A percentile compares a stretch with the other conserved stretches of the same genome.
Conservation (phyloP, 1,140 invertebrate species). For the Nasonia giraulti region DNA sequence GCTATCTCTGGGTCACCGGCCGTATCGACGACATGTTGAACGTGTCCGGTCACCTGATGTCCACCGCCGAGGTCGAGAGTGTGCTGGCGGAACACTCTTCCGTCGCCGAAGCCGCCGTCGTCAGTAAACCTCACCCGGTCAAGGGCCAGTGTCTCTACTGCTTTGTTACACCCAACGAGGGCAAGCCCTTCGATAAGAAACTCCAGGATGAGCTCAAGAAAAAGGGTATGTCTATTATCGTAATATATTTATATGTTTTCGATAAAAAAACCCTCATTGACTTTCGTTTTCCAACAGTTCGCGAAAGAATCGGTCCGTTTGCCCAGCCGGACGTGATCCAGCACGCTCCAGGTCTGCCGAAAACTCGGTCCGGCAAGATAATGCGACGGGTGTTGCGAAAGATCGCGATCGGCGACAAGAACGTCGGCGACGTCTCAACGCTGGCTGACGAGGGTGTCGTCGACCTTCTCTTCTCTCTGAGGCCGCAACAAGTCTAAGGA, state of each 20-base stretch:
- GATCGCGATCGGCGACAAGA: slow-evolving; percentile 89
- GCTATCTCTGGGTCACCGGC: slow-evolving; percentile 97
- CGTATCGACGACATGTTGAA: slow-evolving; percentile 98
- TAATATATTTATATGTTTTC: neutral
- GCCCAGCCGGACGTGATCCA: slow-evolving; percentile 96
- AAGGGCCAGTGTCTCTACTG: slow-evolving; percentile 98
- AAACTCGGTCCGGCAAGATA: slow-evolving; percentile 98
- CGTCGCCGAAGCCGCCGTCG: slow-evolving; percentile 96
- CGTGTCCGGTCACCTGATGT: slow-evolving; percentile 97
- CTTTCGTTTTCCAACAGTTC: slow-evolving; percentile 75
- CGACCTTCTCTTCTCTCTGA: slow-evolving; percentile 84
- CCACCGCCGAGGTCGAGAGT: slow-evolving; percentile 96
- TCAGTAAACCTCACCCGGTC: slow-evolving; percentile 92
- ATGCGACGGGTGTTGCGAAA: slow-evolving; percentile 96
- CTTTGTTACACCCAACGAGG: slow-evolving; percentile 92
- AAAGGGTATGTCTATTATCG: slow-evolving; percentile 72
- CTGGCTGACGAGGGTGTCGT: slow-evolving; percentile 92
- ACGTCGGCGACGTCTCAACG: slow-evolving; percentile 95
- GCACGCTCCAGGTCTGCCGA: slow-evolving; percentile 92
- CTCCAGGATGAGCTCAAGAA: slow-evolving; percentile 86
- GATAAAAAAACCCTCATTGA: slow-evolving; percentile 46
- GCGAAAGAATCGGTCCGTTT: slow-evolving; percentile 96
- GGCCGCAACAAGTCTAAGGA: slow-evolving; percentile 63
- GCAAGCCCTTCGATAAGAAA: slow-evolving; percentile 80
- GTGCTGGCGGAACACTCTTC: slow-evolving; percentile 88